Evolutionary conservation across 2,797 vertebrate genomes (phyloP), one percentile per base, ranked within the genome.

Genomic region (Sebastes taczanowskii): DNA sequence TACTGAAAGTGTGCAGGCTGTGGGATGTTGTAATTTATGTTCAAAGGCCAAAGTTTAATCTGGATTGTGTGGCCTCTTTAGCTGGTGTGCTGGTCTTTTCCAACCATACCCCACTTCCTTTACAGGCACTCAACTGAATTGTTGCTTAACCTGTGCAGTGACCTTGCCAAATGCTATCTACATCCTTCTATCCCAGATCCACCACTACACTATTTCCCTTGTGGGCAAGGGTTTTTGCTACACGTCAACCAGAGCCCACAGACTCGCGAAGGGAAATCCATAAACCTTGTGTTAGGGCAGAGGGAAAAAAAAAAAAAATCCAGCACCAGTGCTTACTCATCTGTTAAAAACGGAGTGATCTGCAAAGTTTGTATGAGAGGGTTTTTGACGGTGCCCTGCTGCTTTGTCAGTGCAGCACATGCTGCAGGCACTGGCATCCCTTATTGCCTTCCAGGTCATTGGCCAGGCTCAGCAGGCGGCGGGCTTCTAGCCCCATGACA

Each of bases 391-490:
- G 95, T 96, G 94, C 94, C 96, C 96, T 97, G 96, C 97, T 97
- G 97, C 96, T 97, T 62, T 95, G 94, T 96, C 96, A 93, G 95
- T 87, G 94, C 92, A 95, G 94, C 96, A 95, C 96, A 96, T 95
- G 96, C 96, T 96, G 93, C 91, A 93, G 96, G 96, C 96, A 82
- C 95, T 96, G 91, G 93, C 93, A 94, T 96, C 93, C 90, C 95
- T 66, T 94, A 86, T 96, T 95, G 95, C 95, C 95, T 97, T 97
- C 96, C 96, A 95, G 96, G 96, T 97, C 97, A 97, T 95, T 96
- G 96, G 92, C 94, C 96, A 97, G 91, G 85, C 96, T 64, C 95
- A 94, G 95, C 93, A 59, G 96, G 96, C 89, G 92, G 93, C 73
- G 92, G 86, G 92, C 93, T 95, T 88, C 75, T 85, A 96, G 94